These are phyloP conservation scores for Sinocyclocheilus grahami DNA, from an alignment of 2,113 vertebrate genomes.

Conservation along the genomic window DNA sequence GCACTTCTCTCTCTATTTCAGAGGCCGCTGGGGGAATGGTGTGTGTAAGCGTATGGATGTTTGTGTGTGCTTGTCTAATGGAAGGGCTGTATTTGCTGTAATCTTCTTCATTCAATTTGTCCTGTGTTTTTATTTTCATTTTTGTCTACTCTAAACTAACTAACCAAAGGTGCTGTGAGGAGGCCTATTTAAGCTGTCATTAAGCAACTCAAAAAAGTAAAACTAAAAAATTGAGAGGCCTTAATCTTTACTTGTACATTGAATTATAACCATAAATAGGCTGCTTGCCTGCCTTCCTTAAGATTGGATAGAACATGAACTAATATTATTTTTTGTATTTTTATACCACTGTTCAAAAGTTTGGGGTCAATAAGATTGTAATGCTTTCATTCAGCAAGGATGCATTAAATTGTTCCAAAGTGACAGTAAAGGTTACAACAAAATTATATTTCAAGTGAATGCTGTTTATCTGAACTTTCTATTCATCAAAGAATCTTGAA, in stretches of 20 bases:
- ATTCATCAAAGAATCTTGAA: too few species aligned
- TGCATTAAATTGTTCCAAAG: not conserved
- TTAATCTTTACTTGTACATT: not conserved
- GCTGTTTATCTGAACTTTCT: too few species aligned
- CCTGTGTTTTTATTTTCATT: constrained; percentile 57
- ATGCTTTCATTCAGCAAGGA: not conserved
- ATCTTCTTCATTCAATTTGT: constrained; percentile 46
- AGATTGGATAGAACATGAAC: not conserved
- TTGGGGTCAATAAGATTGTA: not conserved
- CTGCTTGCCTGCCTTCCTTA: not conserved
- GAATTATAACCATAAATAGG: not conserved
- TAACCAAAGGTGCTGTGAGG: constrained; percentile 2
- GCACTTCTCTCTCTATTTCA: constrained; percentile 45
- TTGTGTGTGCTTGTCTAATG: constrained; percentile 33
- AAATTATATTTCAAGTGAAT: too few species aligned
- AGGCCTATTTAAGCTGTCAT: not conserved
- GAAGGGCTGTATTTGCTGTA: constrained; percentile 45
- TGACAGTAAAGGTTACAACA: not conserved
- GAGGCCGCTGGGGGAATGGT: constrained; percentile 52
- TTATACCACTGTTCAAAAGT: not conserved
- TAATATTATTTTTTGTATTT: not conserved
- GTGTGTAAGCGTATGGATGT: constrained; percentile 26
- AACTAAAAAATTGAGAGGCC: not conserved
- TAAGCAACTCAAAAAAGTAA: not conserved
- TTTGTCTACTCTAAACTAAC: constrained; percentile 45